Conservation (phyloP, 2,113 vertebrate species). For the Lontra canadensis region DNA sequence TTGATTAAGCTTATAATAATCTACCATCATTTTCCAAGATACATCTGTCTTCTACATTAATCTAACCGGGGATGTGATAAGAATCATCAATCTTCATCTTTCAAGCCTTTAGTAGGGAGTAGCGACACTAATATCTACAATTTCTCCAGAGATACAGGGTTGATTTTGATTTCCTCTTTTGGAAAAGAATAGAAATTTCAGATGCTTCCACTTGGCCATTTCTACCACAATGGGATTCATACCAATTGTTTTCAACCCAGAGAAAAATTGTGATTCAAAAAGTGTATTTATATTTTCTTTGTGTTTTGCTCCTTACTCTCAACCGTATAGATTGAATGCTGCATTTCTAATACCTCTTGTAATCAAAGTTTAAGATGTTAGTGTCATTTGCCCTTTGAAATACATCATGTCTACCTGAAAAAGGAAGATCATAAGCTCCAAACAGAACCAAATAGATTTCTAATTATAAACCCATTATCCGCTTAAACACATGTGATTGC, state of each 20-base stretch:
- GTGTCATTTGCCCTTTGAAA: neutral
- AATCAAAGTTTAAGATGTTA: neutral
- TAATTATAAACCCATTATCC: neutral
- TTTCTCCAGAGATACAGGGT: neutral
- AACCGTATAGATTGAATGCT: neutral
- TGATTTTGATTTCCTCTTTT: conserved; percentile 38
- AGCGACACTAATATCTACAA: neutral
- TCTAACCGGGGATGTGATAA: conserved; percentile 18
- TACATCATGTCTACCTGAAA: neutral
- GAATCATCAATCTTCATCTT: conserved; percentile 36
- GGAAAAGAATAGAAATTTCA: neutral
- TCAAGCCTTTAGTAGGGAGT: neutral
- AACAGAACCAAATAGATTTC: neutral
- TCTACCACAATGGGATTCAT: neutral
- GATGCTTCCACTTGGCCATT: neutral
- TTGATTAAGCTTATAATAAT: conserved; percentile 46
- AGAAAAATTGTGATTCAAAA: neutral
- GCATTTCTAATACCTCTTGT: neutral
- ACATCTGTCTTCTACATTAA: conserved; percentile 34
- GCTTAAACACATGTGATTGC: neutral
- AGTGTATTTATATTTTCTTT: neutral
- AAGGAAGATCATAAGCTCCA: neutral
- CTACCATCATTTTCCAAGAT: neutral
- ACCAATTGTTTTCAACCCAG: neutral
- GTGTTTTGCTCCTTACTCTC: neutral